Conservation (phyloP, 2,113 vertebrate species). For the Pteropus alecto region DNA sequence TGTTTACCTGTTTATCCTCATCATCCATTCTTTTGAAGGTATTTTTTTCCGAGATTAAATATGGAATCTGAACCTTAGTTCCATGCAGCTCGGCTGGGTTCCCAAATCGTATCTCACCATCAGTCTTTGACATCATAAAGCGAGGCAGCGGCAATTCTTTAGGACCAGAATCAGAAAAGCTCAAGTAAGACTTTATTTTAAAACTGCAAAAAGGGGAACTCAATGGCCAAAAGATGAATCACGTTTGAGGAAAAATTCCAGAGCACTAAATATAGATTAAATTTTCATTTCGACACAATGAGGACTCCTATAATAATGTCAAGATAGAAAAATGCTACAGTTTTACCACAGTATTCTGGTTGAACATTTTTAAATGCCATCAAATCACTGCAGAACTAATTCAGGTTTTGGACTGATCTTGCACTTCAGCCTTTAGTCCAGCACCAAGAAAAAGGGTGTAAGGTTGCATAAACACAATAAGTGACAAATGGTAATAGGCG, state of each 20-base stretch:
- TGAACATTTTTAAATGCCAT: constrained; percentile 19
- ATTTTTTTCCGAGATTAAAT: constrained; percentile 84
- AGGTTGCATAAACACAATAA: constrained; percentile 3
- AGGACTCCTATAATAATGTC: constrained; percentile 15
- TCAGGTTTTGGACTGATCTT: not conserved
- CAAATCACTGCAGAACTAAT: not conserved
- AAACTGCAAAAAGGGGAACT: constrained; percentile 52
- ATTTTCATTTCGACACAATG: constrained; percentile 43
- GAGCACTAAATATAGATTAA: constrained; percentile 64
- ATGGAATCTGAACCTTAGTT: constrained; percentile 82
- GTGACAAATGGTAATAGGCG: not conserved
- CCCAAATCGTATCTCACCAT: constrained; percentile 85
- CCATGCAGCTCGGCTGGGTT: constrained; percentile 83
- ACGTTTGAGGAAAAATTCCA: constrained; percentile 53
- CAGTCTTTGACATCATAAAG: constrained; percentile 89
- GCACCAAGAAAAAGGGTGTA: not conserved
- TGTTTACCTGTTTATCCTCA: constrained; percentile 88
- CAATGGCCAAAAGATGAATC: constrained; percentile 51
- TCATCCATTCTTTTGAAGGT: constrained; percentile 85
- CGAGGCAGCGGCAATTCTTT: constrained; percentile 92
- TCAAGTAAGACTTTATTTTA: constrained; percentile 65
- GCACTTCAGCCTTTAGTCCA: not conserved
- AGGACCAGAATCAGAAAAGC: constrained; percentile 76
- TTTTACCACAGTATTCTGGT: not conserved
- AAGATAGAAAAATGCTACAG: constrained; percentile 35